Base-by-base conservation (phyloP, 2,888 invertebrate genomes). In the Volucella bombylans region DNA sequence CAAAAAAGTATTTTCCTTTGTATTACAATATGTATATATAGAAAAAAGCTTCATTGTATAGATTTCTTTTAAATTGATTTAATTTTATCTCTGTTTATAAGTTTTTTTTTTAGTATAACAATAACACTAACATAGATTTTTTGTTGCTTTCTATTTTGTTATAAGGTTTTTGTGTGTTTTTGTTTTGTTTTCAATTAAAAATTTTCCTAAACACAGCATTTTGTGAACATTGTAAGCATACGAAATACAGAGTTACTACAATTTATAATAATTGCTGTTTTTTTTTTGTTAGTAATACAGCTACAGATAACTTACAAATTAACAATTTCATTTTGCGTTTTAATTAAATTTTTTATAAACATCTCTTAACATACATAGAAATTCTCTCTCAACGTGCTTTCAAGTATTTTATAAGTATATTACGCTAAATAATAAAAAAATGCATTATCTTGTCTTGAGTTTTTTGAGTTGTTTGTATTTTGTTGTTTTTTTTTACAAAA, bases 381-480 rank as follows among this genome's bases (percentile, higher is more conserved):
- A 67, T 57, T 67, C 65, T 59, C 41, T 59, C 11, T 47, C 61
- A 71, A 71, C 49, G 77, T 65, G 11, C 14, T 71, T 55, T 62
- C 43, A 68, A 50, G 71, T 77, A 82, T 47, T 41, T 41, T 43
- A 61, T 82, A 78, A 72, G 54, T 69, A 78, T 73, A 69, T 77
- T 72, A 78, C 38, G 65, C 83, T 85, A 85, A 85, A 81, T 85
- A 77, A 81, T 81, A 72, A 81, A 69, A 74, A 85, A 85, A 85
- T 85, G 85, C 85, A 85, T 85, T 85, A 76, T 85, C 23, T 81
- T 68, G 85, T 85, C 85, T 81, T 81, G 81, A 62, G 67, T 81
- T 76, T 81, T 69, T 47, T 47, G 12, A 62, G 61, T 39, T 72
- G 18, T 61, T 23, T 41, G 38, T 8, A 57, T 41, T 39, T 12